Evolutionary conservation across 2,797 vertebrate species (phyloP).

Genomic region (Sitta carolinensis): DNA sequence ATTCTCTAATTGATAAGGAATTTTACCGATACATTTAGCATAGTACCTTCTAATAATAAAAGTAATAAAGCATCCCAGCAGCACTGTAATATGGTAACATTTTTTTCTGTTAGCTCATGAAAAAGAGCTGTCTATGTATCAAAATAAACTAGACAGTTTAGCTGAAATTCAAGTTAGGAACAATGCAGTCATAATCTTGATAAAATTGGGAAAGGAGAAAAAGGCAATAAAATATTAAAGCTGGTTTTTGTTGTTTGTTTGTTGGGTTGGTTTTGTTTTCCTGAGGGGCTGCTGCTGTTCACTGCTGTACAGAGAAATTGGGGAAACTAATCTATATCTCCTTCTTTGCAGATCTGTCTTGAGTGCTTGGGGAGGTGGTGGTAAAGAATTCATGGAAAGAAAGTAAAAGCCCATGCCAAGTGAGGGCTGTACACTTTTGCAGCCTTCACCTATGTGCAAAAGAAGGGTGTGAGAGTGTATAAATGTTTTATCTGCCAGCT

Average conservation of each 20-base stretch:
- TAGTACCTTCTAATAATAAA: background rate
- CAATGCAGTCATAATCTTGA: background rate
- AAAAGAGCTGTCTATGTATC: background rate
- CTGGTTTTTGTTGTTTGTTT: background rate
- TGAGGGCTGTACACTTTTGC: background rate
- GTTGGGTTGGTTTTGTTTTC: background rate
- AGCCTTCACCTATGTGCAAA: background rate
- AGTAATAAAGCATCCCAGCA: background rate
- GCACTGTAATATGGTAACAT: background rate
- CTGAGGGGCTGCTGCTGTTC: background rate
- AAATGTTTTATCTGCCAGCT: constrained; percentile 1
- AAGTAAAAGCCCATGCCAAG: background rate
- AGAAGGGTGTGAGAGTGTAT: background rate
- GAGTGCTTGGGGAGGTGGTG: background rate
- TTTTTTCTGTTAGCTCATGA: background rate
- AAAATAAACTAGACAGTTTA: background rate
- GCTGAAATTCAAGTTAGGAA: background rate
- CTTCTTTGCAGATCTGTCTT: background rate
- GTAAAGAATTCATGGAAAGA: background rate
- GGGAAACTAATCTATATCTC: background rate
- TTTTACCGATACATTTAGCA: background rate
- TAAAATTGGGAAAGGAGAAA: background rate
- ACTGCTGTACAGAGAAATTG: background rate
- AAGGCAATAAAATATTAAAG: background rate
- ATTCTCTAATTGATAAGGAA: background rate